Evolutionary conservation across 2,888 invertebrate species (phyloP), one percentile per base, ranked within the genome.

Genomic region (Lissonota sp.): DNA sequence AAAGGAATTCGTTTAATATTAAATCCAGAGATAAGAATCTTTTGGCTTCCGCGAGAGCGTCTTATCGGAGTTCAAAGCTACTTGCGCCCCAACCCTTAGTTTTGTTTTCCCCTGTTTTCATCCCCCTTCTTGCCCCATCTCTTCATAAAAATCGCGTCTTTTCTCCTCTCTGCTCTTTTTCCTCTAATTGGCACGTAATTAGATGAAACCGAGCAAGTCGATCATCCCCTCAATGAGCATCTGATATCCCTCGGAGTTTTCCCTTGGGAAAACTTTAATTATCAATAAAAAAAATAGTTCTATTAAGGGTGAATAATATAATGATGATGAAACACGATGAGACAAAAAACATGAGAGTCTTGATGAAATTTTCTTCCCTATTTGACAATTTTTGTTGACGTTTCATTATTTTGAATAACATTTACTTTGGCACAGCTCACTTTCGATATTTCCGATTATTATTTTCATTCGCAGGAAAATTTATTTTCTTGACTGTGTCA

Each of bases 1-100:
- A 89, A 90, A 89, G 90, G 89, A 90, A 89, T 89, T 85, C 86
- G 85, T 84, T 90, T 90, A 89, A 90, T 89, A 88, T 89, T 88
- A 89, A 90, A 88, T 87, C 87, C 80, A 75, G 75, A 85, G 89
- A 89, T 89, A 89, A 84, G 85, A 87, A 90, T 90, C 88, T 84
- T 62, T 84, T 78, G 53, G 69, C 49, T 58, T 74, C 46, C 14
- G 44, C 70, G 79, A 80, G 71, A 40, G 62, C 71, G 40, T 82
- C 67, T 75, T 79, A 82, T 82, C 79, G 63, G 64, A 79, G 81
- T 79, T 82, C 78, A 82, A 82, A 82, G 79, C 51, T 51, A 40
- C 71, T n/a, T 4, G 26, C 16, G 51, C 58, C 39, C 58, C 14
- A 58, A 58, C 73, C 73, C 64, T 80, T 84, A 84, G 86, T 87